These are phyloP conservation scores for Campaea margaritaria DNA, from an alignment of 2,888 invertebrate species.

Conservation along the genomic window DNA sequence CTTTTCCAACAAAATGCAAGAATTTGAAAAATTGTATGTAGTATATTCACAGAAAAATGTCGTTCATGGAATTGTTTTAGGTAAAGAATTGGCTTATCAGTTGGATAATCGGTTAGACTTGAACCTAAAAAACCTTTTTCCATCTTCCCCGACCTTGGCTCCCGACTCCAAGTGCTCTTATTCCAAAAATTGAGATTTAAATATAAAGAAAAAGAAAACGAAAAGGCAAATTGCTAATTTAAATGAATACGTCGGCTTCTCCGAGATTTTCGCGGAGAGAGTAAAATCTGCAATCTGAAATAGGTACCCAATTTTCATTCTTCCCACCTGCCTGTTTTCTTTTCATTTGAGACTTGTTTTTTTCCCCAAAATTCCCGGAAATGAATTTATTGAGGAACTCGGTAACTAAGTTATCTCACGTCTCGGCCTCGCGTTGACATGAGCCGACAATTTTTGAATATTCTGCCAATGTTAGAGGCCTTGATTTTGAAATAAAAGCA, in stretches of 20 bases:
- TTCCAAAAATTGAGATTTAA: slow-evolving; percentile 28
- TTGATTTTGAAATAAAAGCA: slow-evolving; percentile 22
- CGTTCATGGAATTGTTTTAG: too few relatives aligned
- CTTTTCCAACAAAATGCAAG: not conserved
- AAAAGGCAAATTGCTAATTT: slow-evolving; percentile 46
- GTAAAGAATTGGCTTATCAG: too few relatives aligned
- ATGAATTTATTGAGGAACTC: slow-evolving; percentile 41
- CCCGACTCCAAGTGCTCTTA: slow-evolving; percentile 10
- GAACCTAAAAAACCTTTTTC: not conserved
- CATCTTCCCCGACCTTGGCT: slow-evolving; percentile 12
- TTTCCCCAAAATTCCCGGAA: slow-evolving; percentile 34
- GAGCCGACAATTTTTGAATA: slow-evolving; percentile 18
- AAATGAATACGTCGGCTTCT: slow-evolving; percentile 43
- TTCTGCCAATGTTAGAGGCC: slow-evolving; percentile 18
- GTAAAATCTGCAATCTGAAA: slow-evolving; percentile 47
- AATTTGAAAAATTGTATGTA: not conserved
- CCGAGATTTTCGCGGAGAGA: slow-evolving; percentile 39
- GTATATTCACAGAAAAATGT: too few relatives aligned
- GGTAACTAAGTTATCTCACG: slow-evolving; percentile 40
- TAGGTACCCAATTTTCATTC: slow-evolving; percentile 46
- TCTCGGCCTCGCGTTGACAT: slow-evolving; percentile 30
- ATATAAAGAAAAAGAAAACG: slow-evolving; percentile 27
- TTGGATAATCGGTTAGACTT: too few relatives aligned
- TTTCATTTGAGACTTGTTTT: slow-evolving; percentile 44
- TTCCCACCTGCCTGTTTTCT: slow-evolving; percentile 49